Base-by-base conservation (phyloP, 2,113 vertebrate species). In the Dunckerocampus dactyliophorus region DNA sequence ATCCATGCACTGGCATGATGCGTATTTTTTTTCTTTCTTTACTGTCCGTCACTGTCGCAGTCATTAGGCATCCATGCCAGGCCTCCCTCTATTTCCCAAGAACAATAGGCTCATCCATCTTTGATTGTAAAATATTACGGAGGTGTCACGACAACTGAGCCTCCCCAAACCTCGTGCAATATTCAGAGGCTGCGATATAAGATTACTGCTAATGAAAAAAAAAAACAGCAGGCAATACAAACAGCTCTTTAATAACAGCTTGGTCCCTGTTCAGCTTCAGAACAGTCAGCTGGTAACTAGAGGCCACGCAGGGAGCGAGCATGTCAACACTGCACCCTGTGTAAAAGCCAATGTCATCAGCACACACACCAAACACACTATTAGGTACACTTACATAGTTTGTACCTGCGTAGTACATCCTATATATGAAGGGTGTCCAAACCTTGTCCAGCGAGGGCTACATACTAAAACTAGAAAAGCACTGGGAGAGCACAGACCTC, bases 111-210 rank as follows among this genome's bases (percentile, higher is more conserved):
- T 80, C 81, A 87, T 87, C 81, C 80, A 84, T 87, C 79, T 85
- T 81, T 84, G 80, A 83, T 81, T 83, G 82, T 80, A 80, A 85
- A 84, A 88, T 85, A 89, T 85, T 85, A 82, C 70, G 49, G 65
- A 34, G 53, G 69, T 67, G 81, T 81, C 82, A 79, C 71, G 68
- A 81, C 76, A 76, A 80, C 72, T 73, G 63, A 75, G 77, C 78
- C 67, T 67, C 81, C 63, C 67, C 60, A 62, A 81, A 75, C 80
- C 82, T 85, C 83, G 85, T 85, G 84, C 84, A 87, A 87, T 89
- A 87, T 88, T 89, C 86, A 88, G 75, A 72, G 76, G 74, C 43
- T 47, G 80, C 80, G 87, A 88, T 86, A 86, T 83, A 85, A 83
- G 82, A 87, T 77, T 82, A 69, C 74, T 21, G 67, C 80, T 86